Base-by-base conservation (phyloP, 1,140 invertebrate genomes). In the Drosophila leontia region DNA sequence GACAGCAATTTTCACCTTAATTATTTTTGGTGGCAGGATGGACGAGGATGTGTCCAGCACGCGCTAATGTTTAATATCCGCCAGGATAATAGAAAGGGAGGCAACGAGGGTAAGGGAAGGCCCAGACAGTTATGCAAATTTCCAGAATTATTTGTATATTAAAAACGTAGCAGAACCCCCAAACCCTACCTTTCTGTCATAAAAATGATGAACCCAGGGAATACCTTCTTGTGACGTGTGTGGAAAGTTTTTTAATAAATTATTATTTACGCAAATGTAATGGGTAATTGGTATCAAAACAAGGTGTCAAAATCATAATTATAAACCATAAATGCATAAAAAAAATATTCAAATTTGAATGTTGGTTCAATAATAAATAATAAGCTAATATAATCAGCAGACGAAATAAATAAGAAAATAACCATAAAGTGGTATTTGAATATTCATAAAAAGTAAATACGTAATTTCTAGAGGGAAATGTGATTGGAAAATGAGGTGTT, bases 1-100 rank as follows among this genome's bases (percentile, higher is more conserved):
- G 85, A 91, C 85, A 85, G 85, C 85, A 90, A 90, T 90, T 90
- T 90, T 90, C 85, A 85, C 86, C 85, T 90, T 90, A 90, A 90
- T 90, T 90, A 90, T 90, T 90, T 83, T 77, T 82, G 69, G 55
- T 71, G 68, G 68, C 48, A 69, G 62, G 55, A 19, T 26, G 65
- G 61, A 53, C 23, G 39, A 60, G 71, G 55, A 64, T 69, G 74
- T 87, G 85, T 84, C 51, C 85, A 90, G 85, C 85, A 88, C 85
- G 85, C 81, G 85, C 85, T 90, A 90, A 90, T 90, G 85, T 90
- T 90, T 90, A 90, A 90, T 90, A 90, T 90, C 85, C 85, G 85
- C 68, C 55, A 79, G 65, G 62, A 83, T 58, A 77, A 50, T 58
- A 41, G 39, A 53, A 32, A 26, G 71, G 71, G 44, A n/a, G 39